These are phyloP conservation scores for Smutsia temminckii DNA, from an alignment of 2,797 vertebrate species.

Conservation along the genomic window DNA sequence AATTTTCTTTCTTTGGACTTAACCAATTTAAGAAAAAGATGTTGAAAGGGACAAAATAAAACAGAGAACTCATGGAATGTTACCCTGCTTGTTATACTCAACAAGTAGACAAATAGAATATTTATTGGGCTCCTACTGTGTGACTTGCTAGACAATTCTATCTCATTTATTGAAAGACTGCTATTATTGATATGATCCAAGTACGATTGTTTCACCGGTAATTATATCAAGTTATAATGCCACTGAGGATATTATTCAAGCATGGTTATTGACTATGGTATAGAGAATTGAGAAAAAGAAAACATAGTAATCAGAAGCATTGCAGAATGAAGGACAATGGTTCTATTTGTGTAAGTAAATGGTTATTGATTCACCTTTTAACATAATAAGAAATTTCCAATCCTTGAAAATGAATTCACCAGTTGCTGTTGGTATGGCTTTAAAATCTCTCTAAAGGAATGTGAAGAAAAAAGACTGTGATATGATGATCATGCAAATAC, in stretches of 20 bases:
- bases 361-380: not conserved
- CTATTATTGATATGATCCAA: not conserved
- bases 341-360: not conserved
- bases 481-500: not conserved
- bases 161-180: not conserved
- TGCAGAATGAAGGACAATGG: not conserved
- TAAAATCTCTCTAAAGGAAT: constrained; percentile 14
- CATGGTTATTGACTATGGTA: not conserved
- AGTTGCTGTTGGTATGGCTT: not conserved
- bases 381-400: not conserved
- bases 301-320: not conserved
- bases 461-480: not conserved
- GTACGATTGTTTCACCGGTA: not conserved
- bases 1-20: not conserved
- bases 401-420: not conserved
- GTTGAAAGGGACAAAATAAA: not conserved
- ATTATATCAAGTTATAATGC: not conserved
- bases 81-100: not conserved
- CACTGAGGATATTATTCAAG: not conserved
- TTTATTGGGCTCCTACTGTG: not conserved
- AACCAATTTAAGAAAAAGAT: not conserved
- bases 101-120: not conserved
- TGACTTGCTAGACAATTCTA: not conserved
- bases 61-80: not conserved
- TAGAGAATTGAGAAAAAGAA: constrained; percentile 20